Conservation (phyloP, 2,797 vertebrate genomes). For the Hydrolagus colliei region DNA sequence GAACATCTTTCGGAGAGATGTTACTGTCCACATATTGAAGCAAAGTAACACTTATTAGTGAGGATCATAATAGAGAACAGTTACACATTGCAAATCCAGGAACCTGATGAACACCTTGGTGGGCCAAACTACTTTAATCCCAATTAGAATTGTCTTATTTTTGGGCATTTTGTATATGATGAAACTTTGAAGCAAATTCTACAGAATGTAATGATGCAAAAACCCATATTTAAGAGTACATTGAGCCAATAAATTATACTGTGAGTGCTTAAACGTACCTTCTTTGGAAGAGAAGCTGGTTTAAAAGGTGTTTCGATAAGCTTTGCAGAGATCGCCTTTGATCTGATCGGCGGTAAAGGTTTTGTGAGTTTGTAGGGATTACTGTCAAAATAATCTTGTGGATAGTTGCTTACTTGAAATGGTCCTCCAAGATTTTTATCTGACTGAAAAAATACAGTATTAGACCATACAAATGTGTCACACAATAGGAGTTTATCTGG, state of each 20-base stretch:
- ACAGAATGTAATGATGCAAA: not conserved
- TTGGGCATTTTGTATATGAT: too few species aligned
- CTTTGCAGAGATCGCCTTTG: conserved; percentile 38
- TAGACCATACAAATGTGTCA: too few species aligned
- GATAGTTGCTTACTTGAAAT: conserved; percentile 70
- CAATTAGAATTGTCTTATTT: too few species aligned
- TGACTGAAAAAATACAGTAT: conserved; percentile 12
- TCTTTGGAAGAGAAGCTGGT: conserved; percentile 70
- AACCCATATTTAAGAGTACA: not conserved
- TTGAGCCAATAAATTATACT: not conserved
- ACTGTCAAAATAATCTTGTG: conserved; percentile 68
- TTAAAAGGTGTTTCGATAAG: conserved; percentile 55
- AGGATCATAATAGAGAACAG: too few species aligned
- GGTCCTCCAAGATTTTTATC: conserved; percentile 48
- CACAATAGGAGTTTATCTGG: too few species aligned
- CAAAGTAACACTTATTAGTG: too few species aligned
- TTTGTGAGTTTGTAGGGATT: conserved; percentile 67
- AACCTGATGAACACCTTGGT: too few species aligned
- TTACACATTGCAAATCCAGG: too few species aligned
- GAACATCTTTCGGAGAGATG: too few species aligned
- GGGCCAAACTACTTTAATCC: too few species aligned
- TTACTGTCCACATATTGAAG: too few species aligned
- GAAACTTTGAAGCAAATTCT: too few species aligned
- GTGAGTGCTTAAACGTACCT: conserved; percentile 46
- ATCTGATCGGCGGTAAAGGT: conserved; percentile 55